These are phyloP conservation scores for Drosophila heteroneura DNA, from an alignment of 2,888 invertebrate species.

Conservation along the genomic window DNA sequence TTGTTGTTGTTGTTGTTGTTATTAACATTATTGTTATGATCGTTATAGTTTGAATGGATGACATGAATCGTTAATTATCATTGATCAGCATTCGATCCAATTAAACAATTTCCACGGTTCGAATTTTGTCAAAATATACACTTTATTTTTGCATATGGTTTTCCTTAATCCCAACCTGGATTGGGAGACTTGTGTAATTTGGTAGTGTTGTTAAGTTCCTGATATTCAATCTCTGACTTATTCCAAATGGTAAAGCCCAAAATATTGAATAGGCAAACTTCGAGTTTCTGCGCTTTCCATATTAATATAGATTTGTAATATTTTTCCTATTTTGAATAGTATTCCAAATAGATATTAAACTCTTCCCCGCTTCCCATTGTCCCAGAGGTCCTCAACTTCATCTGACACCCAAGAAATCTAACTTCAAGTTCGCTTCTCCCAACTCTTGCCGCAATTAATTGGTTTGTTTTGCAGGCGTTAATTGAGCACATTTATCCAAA, in stretches of 20 bases:
- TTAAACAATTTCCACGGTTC: background rate
- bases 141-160: background rate
- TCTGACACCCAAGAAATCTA: background rate
- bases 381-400: background rate
- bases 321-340: background rate
- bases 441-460: background rate
- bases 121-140: background rate
- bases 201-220: background rate
- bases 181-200: background rate
- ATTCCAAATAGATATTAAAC: background rate
- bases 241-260: background rate
- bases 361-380: background rate
- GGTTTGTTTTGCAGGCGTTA: slow-evolving; percentile 20
- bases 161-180: background rate
- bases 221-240: background rate
- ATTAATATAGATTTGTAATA: background rate
- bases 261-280: background rate
- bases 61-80: slow-evolving; percentile 35
- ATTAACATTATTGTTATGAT: slow-evolving; percentile 32
- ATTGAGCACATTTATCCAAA: slow-evolving; percentile 17
- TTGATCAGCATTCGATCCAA: slow-evolving; percentile 7
- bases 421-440: background rate
- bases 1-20: slow-evolving; percentile 22
- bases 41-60: slow-evolving; percentile 11
- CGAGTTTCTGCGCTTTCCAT: no score